A percentile compares a stretch with the other conserved stretches of the same genome.
Conservation (phyloP, 1,140 invertebrate species). For the Linepithema humile region DNA sequence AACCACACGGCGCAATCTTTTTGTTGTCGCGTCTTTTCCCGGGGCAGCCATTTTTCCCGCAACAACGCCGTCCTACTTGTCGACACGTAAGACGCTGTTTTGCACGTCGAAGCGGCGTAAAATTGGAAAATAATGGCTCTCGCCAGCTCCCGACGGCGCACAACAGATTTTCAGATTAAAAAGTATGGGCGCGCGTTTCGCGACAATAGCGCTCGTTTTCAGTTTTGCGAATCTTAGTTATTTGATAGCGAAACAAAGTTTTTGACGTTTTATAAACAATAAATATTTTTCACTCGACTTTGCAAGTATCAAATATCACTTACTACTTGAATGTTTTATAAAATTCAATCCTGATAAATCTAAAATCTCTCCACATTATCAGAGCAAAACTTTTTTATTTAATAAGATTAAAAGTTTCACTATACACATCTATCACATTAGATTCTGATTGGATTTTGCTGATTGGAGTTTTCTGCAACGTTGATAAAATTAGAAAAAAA, state of each 20-base stretch:
- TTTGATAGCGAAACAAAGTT: not conserved
- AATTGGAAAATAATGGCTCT: conserved; percentile 49
- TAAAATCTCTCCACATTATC: not conserved
- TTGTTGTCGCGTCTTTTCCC: conserved; percentile 50
- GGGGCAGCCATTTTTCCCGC: conserved; percentile 24
- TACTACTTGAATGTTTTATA: not conserved
- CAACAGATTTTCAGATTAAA: conserved; percentile 1
- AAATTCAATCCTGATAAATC: not conserved
- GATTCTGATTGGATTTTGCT: not conserved
- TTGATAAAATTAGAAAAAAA: not conserved
- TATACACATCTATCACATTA: not conserved
- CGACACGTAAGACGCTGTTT: conserved; percentile 47
- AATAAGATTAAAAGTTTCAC: not conserved
- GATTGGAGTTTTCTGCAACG: too few species aligned
- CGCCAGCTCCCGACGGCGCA: not conserved
- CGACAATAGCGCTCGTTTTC: not conserved
- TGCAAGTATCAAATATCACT: not conserved
- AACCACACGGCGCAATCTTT: conserved; percentile 51
- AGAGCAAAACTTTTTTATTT: not conserved
- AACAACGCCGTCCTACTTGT: conserved; percentile 26
- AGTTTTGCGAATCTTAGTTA: not conserved
- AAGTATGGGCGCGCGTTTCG: not conserved
- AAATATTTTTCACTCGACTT: not conserved
- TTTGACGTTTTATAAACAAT: too few species aligned
- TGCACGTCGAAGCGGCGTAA: conserved; percentile 45